These are phyloP conservation scores for Odontomyia ornata DNA, from an alignment of 2,888 invertebrate genomes.

Conservation along the genomic window DNA sequence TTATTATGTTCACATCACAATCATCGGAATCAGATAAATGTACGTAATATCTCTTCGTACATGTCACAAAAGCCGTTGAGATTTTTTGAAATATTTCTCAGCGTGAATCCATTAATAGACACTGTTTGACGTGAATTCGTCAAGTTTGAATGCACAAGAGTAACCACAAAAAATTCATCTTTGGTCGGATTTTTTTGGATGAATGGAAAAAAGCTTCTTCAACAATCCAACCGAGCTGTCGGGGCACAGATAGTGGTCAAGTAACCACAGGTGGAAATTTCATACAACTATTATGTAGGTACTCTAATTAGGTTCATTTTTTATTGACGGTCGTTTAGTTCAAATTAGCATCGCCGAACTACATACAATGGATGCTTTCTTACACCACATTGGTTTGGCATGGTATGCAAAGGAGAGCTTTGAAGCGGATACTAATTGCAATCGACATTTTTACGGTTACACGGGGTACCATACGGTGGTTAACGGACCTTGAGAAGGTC, in stretches of 20 bases:
- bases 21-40: constrained; percentile 7
- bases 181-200: neutral
- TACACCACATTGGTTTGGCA: neutral
- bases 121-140: constrained; percentile 3
- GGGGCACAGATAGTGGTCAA: neutral
- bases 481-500: constrained; percentile 45
- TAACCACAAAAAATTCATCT: constrained; percentile 15
- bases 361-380: neutral
- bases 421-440: constrained; percentile 9
- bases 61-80: constrained; percentile 12
- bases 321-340: neutral
- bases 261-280: constrained; percentile 15
- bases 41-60: neutral
- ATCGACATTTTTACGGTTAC: constrained; percentile 37
- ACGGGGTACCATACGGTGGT: neutral
- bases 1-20: neutral
- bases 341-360: neutral
- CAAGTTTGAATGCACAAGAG: neutral
- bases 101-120: constrained; percentile 13
- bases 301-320: constrained; percentile 34
- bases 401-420: constrained; percentile 8
- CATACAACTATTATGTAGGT: neutral
- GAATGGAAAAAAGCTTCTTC: neutral
- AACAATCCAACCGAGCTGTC: neutral
- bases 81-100: constrained; percentile 3